A percentile compares a stretch with the other conserved stretches of the same genome.
Conservation (phyloP, 2,797 vertebrate genomes). For the Rhodeus uyekii region DNA sequence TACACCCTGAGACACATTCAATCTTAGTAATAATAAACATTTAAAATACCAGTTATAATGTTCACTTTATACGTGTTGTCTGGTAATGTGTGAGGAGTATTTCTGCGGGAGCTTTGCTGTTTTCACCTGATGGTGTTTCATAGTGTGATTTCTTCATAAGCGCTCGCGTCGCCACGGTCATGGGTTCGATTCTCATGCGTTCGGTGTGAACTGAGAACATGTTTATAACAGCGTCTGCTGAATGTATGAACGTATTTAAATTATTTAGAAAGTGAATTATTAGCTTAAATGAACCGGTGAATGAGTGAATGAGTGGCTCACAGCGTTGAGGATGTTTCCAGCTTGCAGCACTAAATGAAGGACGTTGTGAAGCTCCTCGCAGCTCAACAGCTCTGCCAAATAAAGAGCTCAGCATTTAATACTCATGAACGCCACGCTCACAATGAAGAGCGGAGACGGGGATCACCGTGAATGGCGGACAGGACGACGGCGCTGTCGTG, state of each 20-base stretch:
- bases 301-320: too few species aligned
- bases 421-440: too few species aligned
- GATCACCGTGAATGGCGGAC: conserved; percentile 49
- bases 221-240: background rate
- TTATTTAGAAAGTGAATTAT: too few species aligned
- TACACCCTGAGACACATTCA: too few species aligned
- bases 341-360: conserved; percentile 92
- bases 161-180: background rate
- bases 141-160: background rate
- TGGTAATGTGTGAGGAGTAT: background rate
- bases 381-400: conserved; percentile 78
- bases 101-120: background rate
- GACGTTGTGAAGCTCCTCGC: conserved; percentile 80
- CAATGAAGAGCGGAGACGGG: background rate
- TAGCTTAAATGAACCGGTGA: too few species aligned
- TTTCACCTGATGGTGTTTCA: background rate
- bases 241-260: too few species aligned
- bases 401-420: background rate
- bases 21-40: too few species aligned
- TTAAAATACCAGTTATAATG: too few species aligned
- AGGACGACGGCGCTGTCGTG: conserved; percentile 39
- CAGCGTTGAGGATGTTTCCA: conserved; percentile 88
- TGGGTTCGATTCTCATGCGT: too few species aligned
- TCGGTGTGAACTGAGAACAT: background rate
- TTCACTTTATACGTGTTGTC: too few species aligned